These are phyloP conservation scores for Heliconius aoede DNA, from an alignment of 2,888 invertebrate genomes.

Conservation along the genomic window DNA sequence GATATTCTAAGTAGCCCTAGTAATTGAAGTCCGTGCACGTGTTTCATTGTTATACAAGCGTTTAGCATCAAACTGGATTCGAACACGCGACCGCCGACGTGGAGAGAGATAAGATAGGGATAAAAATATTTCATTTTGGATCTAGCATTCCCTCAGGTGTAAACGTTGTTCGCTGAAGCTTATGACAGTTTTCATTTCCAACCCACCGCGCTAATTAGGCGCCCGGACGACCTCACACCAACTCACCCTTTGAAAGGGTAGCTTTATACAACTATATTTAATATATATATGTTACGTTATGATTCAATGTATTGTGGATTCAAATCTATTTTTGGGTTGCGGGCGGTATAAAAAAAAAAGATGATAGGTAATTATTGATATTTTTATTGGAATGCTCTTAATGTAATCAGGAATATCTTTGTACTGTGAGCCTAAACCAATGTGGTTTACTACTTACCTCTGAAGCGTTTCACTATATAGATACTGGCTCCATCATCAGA, in stretches of 20 bases:
- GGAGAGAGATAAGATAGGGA: not conserved
- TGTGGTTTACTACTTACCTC: no score
- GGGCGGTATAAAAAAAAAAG: not conserved
- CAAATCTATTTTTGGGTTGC: not conserved
- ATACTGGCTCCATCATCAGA: no score
- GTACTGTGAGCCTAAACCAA: no score
- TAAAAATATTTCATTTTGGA: not conserved
- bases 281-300: not conserved
- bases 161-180: constrained; percentile 23
- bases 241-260: constrained; percentile 52
- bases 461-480: no score
- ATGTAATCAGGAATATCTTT: no score
- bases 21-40: constrained; percentile 1
- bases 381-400: not conserved
- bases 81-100: constrained; percentile 16
- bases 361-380: no score
- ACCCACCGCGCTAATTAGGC: constrained; percentile 61
- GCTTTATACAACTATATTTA: constrained; percentile 1
- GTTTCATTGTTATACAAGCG: not conserved
- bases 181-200: constrained; percentile 67
- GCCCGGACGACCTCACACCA: constrained; percentile 51
- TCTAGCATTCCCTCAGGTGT: constrained; percentile 18
- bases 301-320: not conserved
- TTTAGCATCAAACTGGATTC: constrained; percentile 8
- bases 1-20: not conserved